Evolutionary conservation across 1,140 invertebrate genomes (phyloP).

Genomic region (Ceratina australensis): DNA sequence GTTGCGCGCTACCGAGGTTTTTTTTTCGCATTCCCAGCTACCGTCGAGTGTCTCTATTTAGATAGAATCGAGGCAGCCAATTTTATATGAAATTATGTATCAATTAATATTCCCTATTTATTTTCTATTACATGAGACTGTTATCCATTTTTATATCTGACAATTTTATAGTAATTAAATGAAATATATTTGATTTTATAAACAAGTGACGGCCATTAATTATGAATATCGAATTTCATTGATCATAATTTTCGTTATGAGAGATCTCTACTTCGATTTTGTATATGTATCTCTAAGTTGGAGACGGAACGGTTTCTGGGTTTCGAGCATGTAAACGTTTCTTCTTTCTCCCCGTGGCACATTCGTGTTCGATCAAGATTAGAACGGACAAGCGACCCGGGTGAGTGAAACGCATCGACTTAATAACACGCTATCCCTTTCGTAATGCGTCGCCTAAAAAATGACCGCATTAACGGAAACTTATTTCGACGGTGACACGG

Average conservation of each 20-base stretch:
- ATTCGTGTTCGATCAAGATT: slow-evolving; percentile 62
- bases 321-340: slow-evolving; percentile 47
- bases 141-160: too few species aligned
- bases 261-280: background rate
- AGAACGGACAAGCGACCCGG: slow-evolving; percentile 41
- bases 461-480: slow-evolving; percentile 50
- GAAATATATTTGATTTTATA: too few species aligned
- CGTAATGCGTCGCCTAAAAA: slow-evolving; percentile 41
- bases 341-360: slow-evolving; percentile 24
- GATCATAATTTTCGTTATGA: slow-evolving; percentile 38
- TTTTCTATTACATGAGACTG: too few species aligned
- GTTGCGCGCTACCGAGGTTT: background rate
- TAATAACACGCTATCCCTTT: slow-evolving; percentile 43
- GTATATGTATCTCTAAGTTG: background rate
- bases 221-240: too few species aligned
- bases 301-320: slow-evolving; percentile 35
- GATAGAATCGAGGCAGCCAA: too few species aligned
- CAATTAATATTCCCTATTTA: too few species aligned
- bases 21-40: too few species aligned
- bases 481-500: slow-evolving; percentile 11
- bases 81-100: too few species aligned
- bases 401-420: slow-evolving; percentile 38
- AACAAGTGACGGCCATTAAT: too few species aligned
- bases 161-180: too few species aligned
- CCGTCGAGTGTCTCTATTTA: background rate